Base-by-base conservation (phyloP, 2,113 vertebrate genomes). In the Megaleporinus macrocephalus region DNA sequence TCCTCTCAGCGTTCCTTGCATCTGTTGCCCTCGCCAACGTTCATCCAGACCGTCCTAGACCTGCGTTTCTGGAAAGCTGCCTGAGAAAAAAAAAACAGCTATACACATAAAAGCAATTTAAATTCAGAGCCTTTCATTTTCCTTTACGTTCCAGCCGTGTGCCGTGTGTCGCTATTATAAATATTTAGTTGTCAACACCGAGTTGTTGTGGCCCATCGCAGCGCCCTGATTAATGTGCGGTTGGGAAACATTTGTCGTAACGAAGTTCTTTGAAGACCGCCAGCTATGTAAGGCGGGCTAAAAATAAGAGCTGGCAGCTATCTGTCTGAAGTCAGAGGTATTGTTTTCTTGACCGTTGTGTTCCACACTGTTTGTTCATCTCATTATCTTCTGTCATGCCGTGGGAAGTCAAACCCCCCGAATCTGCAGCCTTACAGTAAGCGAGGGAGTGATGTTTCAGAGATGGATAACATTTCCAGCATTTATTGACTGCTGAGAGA, bases 401-500 rank as follows among this genome's bases (percentile, higher is more conserved):
- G 87, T 89, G 89, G 65, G 57, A 72, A 84, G 76, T 20, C 49
- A 68, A 53, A 51, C 88, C 91, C 91, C n/a, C 76, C 85, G 71
- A 66, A 89, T 89, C 90, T 89, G 86, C 86, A 30, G 86, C 87
- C 86, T 94, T 94, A 93, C 94, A 91, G 93, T 93, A 94, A 94
- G 90, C 89, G 89, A 90, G 89, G 92, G 93, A 91, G 89, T 93
- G 94, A 92, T 90, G 90, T 94, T 93, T 92, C 92, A 93, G 86
- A 89, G 92, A 93, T 89, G 93, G 93, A 90, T 93, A 90, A 88
- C 90, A 68, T 93, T 94, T 93, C 93, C 92, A 92, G 89, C 84
- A 87, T 85, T 91, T 93, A 94, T 93, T 86, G 94, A 94, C 94
- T 92, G 88, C 86, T 79, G 84, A 27, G 81, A 78, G 81, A 85